These are phyloP conservation scores for Ageneiosus marmoratus DNA, from an alignment of 2,113 vertebrate species.

Conservation along the genomic window DNA sequence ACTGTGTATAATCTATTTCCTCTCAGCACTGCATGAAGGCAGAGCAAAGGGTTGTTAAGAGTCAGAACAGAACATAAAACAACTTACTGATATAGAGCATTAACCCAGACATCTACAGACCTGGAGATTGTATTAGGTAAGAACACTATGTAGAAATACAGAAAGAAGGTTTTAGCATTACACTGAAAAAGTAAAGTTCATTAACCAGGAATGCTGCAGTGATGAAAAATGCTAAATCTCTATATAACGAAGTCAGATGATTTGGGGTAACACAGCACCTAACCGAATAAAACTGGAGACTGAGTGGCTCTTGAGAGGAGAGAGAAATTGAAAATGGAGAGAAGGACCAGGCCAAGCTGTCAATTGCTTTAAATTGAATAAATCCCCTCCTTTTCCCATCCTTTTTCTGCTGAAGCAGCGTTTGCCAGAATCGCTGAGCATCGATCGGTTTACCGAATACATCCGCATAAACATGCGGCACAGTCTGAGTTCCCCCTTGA, in stretches of 20 bases:
- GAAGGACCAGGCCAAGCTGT: slow-evolving; percentile 13
- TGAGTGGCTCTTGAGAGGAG: neutral
- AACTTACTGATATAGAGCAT: neutral
- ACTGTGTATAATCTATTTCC: neutral
- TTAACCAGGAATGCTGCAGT: neutral
- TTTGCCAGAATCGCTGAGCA: slow-evolving; percentile 38
- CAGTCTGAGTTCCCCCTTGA: slow-evolving; percentile 1
- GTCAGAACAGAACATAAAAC: neutral
- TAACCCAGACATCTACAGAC: neutral
- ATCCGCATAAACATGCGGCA: slow-evolving; percentile 25
- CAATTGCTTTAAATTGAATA: slow-evolving; percentile 40
- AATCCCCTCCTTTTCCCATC: slow-evolving; percentile 30
- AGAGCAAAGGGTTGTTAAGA: neutral
- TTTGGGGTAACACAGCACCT: neutral
- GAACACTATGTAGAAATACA: neutral
- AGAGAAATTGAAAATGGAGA: slow-evolving; percentile 14
- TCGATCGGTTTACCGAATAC: slow-evolving; percentile 47
- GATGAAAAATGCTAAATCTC: slow-evolving; percentile 15
- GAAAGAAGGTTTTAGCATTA: neutral
- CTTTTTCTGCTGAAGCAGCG: slow-evolving; percentile 48
- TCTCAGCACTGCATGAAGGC: neutral
- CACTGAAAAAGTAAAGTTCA: neutral
- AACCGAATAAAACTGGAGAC: neutral
- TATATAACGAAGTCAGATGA: slow-evolving; percentile 17
- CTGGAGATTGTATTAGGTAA: too few species aligned